These are phyloP conservation scores for Semaprochilodus insignis DNA, from an alignment of 2,797 vertebrate species.

Conservation along the genomic window DNA sequence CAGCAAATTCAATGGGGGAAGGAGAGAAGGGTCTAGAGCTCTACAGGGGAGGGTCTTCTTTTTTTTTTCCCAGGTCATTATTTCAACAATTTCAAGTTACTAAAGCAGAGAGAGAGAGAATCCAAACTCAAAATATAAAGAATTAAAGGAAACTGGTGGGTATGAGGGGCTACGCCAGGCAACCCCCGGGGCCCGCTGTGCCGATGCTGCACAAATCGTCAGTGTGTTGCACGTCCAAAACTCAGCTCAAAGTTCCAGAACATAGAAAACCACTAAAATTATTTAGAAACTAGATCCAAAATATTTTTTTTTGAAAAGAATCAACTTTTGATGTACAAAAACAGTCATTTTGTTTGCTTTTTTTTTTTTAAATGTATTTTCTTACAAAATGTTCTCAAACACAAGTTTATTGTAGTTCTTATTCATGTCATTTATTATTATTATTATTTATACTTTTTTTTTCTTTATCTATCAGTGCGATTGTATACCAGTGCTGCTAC, in stretches of 20 bases:
- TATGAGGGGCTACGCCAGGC: constrained; percentile 90
- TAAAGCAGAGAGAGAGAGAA: constrained; percentile 80
- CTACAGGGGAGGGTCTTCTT: constrained; percentile 80
- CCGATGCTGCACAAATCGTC: constrained; percentile 84
- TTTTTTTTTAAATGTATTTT: constrained; percentile 46
- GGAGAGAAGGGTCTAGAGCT: constrained; percentile 86
- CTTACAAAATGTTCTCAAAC: constrained; percentile 89
- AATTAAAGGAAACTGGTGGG: constrained; percentile 73
- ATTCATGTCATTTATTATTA: constrained; percentile 80
- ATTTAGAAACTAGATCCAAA: constrained; percentile 99
- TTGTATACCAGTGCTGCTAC: constrained; percentile 98
- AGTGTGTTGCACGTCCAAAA: constrained; percentile 86
- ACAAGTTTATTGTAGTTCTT: constrained; percentile 90
- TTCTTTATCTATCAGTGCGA: constrained; percentile 93
- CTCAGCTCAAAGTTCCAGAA: constrained; percentile 82
- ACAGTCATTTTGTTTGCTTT: constrained; percentile 88
- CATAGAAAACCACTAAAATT: constrained; percentile 99
- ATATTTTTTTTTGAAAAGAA: constrained; percentile 91
- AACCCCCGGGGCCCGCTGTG: constrained; percentile 81
- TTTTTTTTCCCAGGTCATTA: constrained; percentile 72
- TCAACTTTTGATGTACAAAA: constrained; percentile 98
- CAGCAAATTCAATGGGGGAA: constrained; percentile 92
- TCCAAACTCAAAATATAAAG: constrained; percentile 50
- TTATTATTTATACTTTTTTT: constrained; percentile 72
- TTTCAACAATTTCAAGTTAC: constrained; percentile 84